Percentiles rank a stretch among this genome's conserved stretches.
Evolutionary conservation across 2,797 vertebrate species (phyloP).

Genomic region (Enteromius afrohamiltoni): DNA sequence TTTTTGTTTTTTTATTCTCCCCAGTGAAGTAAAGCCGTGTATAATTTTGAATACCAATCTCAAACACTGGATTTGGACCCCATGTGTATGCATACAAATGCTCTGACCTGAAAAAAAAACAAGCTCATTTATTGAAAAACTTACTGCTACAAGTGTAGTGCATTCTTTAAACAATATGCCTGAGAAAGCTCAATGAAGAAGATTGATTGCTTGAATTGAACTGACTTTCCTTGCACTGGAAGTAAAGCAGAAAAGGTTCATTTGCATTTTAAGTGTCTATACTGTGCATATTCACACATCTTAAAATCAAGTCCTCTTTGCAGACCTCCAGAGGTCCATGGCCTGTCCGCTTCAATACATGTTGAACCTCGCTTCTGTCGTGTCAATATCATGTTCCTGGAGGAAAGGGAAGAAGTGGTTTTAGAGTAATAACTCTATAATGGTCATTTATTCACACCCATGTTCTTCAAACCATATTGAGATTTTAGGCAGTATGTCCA

Average conservation of each 20-base stretch:
- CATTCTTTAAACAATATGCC: neutral
- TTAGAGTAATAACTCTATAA: neutral
- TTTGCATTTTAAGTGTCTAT: neutral
- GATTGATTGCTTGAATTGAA: too few species aligned
- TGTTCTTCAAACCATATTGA: neutral
- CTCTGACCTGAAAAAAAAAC: neutral
- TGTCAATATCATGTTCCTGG: slow-evolving; percentile 87
- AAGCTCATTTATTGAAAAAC: neutral
- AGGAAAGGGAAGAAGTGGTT: neutral
- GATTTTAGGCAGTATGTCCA: neutral
- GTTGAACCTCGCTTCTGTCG: slow-evolving; percentile 77
- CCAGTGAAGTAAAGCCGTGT: neutral
- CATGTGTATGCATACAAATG: neutral
- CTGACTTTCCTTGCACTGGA: neutral
- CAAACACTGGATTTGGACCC: neutral
- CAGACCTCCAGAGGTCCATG: neutral
- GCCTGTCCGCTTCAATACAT: slow-evolving; percentile 21
- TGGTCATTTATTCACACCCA: neutral
- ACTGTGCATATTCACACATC: neutral
- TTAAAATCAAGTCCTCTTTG: neutral
- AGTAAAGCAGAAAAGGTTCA: neutral
- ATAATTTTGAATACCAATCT: neutral
- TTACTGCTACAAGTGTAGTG: neutral
- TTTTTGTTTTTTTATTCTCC: neutral
- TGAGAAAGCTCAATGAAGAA: neutral